Conservation (phyloP, 2,888 invertebrate species). For the Cabera pusaria region DNA sequence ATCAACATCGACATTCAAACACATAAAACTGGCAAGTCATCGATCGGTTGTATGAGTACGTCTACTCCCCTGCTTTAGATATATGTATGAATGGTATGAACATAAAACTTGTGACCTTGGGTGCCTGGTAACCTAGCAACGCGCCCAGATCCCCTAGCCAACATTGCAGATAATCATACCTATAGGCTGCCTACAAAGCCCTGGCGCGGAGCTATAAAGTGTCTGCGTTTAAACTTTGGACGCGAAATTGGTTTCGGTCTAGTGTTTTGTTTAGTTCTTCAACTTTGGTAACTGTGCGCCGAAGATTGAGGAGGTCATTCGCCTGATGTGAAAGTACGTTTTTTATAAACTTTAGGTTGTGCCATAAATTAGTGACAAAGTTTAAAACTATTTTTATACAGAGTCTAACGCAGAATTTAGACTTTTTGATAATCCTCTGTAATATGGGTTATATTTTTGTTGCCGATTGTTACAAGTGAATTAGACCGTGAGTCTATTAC, state of each 20-base stretch:
- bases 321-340: too few species aligned
- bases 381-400: too few species aligned
- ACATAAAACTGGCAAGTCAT: constrained; percentile 36
- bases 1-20: constrained; percentile 26
- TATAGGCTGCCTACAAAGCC: constrained; percentile 64
- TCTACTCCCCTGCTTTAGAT: constrained; percentile 54
- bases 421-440: too few species aligned
- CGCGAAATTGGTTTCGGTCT: constrained; percentile 23
- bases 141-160: constrained; percentile 72
- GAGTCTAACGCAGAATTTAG: too few species aligned
- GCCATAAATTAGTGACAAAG: too few species aligned
- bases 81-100: constrained; percentile 58
- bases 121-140: constrained; percentile 78
- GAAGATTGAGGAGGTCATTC: too few species aligned
- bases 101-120: constrained; percentile 78
- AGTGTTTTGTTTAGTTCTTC: constrained; percentile 10
- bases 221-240: constrained; percentile 22
- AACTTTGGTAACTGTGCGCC: not conserved
- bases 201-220: constrained; percentile 55
- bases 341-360: too few species aligned
- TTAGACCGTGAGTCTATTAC: too few species aligned
- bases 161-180: constrained; percentile 74
- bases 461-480: too few species aligned
- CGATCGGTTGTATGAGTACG: constrained; percentile 47
- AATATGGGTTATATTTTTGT: too few species aligned